Base-by-base conservation (phyloP, 2,888 invertebrate genomes). In the Drosophila buzzatii region DNA sequence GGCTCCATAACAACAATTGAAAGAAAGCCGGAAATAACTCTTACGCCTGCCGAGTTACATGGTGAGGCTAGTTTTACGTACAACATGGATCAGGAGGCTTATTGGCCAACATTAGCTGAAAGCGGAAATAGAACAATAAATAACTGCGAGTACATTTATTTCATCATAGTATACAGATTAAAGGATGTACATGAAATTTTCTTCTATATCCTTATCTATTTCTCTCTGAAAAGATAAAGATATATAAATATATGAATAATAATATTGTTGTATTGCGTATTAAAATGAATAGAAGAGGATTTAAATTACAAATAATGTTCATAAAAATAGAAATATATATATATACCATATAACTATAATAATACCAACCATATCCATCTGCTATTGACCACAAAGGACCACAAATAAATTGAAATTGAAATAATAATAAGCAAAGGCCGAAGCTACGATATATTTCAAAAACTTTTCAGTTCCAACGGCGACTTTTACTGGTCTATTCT, bases 21-120 rank as follows among this genome's bases (percentile, higher is more conserved):
- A 69, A 57, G 16, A 65, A 69, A 57, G 52, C 73, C 73, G 76
- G 73, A 77, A 61, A 61, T 58, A 70, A 57, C 76, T 66, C 67
- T 64, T 64, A 52, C 60, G 66, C 58, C 20, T 64, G 73, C 53
- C 65, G 60, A 56, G 77, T 49, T 69, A 47, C 66, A 27, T 41
- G 57, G 20, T 23, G 60, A 18, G 69, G 78, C 73, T 77, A 74
- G 65, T 70, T 59, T 55, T 23, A 33, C 55, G 27, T 64, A 27
- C 27, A 33, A 39, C n/a, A 10, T 20, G 31, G 64, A n/a, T 45
- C 33, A 23, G 31, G 12, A 14, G 41, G 18, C 35, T 41, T 33
- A 37, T 57, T 27, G 20, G 14, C 27, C 23, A 16, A 5, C 45
- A 61, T 45, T 49, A 52, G 58, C 49, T 47, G 8, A 6, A 14